Evolutionary conservation across 2,888 invertebrate species (phyloP).

Genomic region (Caenorhabditis sp.): DNA sequence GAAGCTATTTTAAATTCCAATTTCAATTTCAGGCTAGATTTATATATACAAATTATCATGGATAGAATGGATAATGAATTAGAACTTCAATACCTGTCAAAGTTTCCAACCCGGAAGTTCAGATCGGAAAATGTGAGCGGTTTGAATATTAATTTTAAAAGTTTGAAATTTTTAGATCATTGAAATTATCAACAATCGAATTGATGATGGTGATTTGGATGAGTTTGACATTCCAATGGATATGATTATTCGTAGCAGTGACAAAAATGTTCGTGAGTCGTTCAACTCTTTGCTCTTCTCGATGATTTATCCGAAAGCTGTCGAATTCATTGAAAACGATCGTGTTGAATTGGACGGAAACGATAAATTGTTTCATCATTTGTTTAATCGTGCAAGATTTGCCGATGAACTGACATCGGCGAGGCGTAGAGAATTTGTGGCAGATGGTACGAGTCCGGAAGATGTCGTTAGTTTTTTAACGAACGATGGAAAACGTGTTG

Average conservation of each 20-base stretch:
- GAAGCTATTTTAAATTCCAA: too few species aligned
- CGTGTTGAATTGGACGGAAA: neutral
- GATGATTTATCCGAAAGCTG: neutral
- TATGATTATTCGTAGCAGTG: neutral
- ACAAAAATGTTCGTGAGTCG: neutral
- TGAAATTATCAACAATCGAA: neutral
- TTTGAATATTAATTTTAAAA: too few species aligned
- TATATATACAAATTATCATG: neutral
- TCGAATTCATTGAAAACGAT: neutral
- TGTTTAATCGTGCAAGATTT: neutral
- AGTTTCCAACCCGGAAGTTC: neutral
- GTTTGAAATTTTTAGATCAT: neutral
- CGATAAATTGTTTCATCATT: neutral
- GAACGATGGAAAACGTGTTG: neutral
- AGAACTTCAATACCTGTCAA: neutral
- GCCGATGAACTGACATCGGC: neutral
- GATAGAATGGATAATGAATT: neutral
- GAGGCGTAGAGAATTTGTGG: neutral
- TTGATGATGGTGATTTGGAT: conserved; percentile 6
- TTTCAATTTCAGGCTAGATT: too few species aligned
- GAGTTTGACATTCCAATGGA: conserved; percentile 24
- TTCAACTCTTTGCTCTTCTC: neutral
- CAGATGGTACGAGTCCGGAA: neutral
- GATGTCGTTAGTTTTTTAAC: neutral
- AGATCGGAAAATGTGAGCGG: conserved; percentile 2